phyloP scores from a whole-genome alignment of 2,797 vertebrate species.

The Melanotaenia parkinsoni region DNA sequence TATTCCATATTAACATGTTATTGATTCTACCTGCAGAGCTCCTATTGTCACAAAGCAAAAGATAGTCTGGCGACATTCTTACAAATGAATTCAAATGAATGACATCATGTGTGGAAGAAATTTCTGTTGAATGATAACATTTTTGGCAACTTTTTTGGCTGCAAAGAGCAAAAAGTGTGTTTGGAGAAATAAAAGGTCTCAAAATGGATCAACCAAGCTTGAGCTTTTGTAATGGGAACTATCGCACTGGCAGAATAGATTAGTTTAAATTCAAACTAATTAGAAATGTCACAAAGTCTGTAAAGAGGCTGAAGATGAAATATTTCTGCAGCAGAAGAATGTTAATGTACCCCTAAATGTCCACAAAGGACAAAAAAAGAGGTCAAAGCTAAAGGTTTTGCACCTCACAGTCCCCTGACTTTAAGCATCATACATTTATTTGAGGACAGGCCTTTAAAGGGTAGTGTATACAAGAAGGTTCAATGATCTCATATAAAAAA shows the following conservation, averaged over 20 bases:
- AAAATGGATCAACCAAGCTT: background rate
- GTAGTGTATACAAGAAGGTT: background rate
- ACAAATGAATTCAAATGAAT: too few species aligned
- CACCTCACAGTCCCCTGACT: background rate
- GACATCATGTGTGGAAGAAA: background rate
- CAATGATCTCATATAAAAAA: too few species aligned
- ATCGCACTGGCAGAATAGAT: background rate
- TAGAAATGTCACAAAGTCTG: background rate
- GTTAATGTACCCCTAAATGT: background rate
- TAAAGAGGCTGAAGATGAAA: background rate
- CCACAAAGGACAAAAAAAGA: background rate
- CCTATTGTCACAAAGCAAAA: too few species aligned
- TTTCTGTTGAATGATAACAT: background rate
- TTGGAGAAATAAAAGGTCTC: background rate
- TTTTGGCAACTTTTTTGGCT: background rate
- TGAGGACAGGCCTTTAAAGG: background rate
- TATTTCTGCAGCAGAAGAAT: background rate
- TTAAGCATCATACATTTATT: background rate
- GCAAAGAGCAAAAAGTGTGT: background rate
- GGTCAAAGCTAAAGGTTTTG: background rate
- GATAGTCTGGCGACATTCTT: too few species aligned
- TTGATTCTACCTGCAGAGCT: too few species aligned
- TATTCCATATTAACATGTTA: too few species aligned
- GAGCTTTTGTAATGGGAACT: background rate
- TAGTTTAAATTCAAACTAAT: background rate